Conservation (phyloP, 1,140 invertebrate species). For the Calliopsis andreniformis region DNA sequence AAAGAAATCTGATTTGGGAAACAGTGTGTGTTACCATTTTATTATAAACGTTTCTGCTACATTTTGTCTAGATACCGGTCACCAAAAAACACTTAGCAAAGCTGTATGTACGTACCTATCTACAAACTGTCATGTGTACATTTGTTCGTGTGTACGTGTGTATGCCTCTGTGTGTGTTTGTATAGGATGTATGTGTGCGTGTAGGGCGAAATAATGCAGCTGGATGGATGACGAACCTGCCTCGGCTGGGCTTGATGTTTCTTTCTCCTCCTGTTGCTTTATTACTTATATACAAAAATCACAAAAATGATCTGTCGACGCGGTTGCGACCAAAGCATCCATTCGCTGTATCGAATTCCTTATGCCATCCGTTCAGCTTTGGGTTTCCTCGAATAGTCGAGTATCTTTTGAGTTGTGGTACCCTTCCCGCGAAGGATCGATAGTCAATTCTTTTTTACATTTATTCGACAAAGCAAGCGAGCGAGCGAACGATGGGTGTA, state of each 20-base stretch:
- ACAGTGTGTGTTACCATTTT: constrained; percentile 80
- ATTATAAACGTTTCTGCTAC: constrained; percentile 81
- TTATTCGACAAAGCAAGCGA: constrained; percentile 77
- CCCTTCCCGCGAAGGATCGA: constrained; percentile 64
- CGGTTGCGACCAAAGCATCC: constrained; percentile 13
- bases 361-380: constrained; percentile 55
- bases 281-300: constrained; percentile 63
- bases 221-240: constrained; percentile 55
- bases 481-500: constrained; percentile 72
- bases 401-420: constrained; percentile 61
- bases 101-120: constrained; percentile 79
- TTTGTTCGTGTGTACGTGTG: constrained; percentile 59
- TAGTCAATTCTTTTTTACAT: constrained; percentile 72
- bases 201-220: constrained; percentile 49
- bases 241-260: neutral
- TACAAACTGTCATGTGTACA: constrained; percentile 76
- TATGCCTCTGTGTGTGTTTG: constrained; percentile 23
- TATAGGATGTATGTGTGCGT: constrained; percentile 23
- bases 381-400: constrained; percentile 23
- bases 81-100: constrained; percentile 81
- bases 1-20: constrained; percentile 72
- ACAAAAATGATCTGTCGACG: constrained; percentile 41
- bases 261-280: constrained; percentile 25
- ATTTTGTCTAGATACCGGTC: constrained; percentile 80
- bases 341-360: constrained; percentile 1